Evolutionary conservation across 1,140 invertebrate genomes (phyloP), one percentile per base, ranked within the genome.

Genomic region (Babylonia areolata): DNA sequence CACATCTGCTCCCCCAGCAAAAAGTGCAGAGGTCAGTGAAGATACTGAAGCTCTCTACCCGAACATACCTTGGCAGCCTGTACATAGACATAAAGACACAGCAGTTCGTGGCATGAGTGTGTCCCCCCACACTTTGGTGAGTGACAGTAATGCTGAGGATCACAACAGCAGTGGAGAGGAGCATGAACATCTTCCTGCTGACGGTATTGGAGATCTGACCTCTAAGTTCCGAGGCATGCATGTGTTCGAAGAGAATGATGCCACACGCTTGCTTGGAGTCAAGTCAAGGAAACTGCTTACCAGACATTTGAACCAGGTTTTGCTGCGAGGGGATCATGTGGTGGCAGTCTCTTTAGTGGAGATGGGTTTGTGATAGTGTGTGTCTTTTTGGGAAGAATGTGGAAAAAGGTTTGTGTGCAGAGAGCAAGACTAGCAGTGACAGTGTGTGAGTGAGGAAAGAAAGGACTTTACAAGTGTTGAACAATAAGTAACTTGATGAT

Each of bases 251-350:
- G 82, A 75, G 40, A 84, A 35, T 31, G 40, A 84, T n/a, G n/a
- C 39, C 28, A 31, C 82, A 12, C 58, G 37, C 33, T 33, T 84
- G 20, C 33, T 86, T 87, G 88, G 90, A 64, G 86, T 82, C 78
- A 88, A 86, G 42, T 31, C 54, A 79, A 79, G 46, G 85, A 87
- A 84, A 73, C 81, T 87, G 23, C 78, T 64, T 20, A 71, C 88
- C 9, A 90, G 97, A 81, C 95, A 97, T 93, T 94, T 98, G n/a
- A 95, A 96, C 64, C 97, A 98, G 93, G 89, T 98, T 87, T 93
- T 99, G 91, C 94, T 98, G 77, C 95, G 97, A 86, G 98, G 98
- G 35, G 97, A 98, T 93, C 97, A 98, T 93, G 95, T 98, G 40
- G 97, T 92, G 39, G 89, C 87, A 82, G 87, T 92, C 77, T 69